Evolutionary conservation across 2,797 vertebrate genomes (phyloP).

Genomic region (Pristis pectinata): DNA sequence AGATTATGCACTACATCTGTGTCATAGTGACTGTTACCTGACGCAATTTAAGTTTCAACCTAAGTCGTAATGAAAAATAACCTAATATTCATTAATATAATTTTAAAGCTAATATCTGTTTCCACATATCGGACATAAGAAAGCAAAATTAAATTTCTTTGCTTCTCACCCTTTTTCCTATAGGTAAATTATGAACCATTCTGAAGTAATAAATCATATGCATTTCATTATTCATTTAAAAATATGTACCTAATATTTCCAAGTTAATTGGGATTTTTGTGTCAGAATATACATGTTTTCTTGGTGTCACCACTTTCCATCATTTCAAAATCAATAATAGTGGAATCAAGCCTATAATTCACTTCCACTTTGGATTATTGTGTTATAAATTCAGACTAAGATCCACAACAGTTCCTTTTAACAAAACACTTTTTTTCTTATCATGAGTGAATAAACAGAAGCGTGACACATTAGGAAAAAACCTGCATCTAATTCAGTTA

Average conservation of each 20-base stretch:
- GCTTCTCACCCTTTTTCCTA: background rate
- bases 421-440: background rate
- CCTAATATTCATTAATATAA: background rate
- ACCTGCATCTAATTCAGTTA: background rate
- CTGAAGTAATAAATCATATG: background rate
- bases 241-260: background rate
- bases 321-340: too few species aligned
- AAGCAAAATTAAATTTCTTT: conserved; percentile 3
- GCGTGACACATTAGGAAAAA: background rate
- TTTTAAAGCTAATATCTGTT: background rate
- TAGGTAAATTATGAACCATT: background rate
- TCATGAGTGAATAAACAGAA: background rate
- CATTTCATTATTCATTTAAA: background rate
- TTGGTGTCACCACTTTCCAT: background rate
- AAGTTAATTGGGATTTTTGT: background rate
- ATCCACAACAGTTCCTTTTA: background rate
- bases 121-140: background rate
- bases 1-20: background rate
- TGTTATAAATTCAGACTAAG: too few species aligned
- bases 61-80: too few species aligned
- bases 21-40: background rate
- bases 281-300: background rate
- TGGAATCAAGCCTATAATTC: background rate
- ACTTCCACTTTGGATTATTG: background rate
- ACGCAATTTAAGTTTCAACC: background rate